Evolutionary conservation across 2,113 vertebrate genomes (phyloP), one percentile per base, ranked within the genome.

Genomic region (Channa argus): DNA sequence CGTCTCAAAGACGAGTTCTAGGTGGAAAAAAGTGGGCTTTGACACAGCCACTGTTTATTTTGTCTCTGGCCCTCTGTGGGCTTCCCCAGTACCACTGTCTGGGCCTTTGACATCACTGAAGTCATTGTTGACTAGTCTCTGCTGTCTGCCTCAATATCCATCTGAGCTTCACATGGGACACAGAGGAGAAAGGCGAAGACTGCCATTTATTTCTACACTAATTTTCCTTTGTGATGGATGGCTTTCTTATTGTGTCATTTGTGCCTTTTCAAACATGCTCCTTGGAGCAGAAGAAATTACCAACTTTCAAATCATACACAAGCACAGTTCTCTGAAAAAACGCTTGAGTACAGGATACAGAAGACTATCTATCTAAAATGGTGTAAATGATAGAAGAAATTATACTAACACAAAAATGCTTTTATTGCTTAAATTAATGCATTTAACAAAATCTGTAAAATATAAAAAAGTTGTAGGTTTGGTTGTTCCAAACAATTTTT

Each of bases 141-240:
- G 69, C 85, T 56, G 85, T 91, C 89, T 84, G 80, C 89, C 87
- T 84, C 80, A 62, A 88, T 89, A 85, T 86, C 89, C 77, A 80
- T 85, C 84, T 0, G 12, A 78, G 87, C 88, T 86, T 89, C 86
- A 85, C 87, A 82, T 53, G 70, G 83, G 91, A 89, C 69, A 45
- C 58, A 68, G 72, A 83, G n/a, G 63, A 71, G 78, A 76, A 77
- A 83, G 41, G 79, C 69, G 86, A 64, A 81, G 69, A 59, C 85
- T 65, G 84, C 84, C 85, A 89, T 92, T 94, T 93, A 94, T 93
- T 92, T 86, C 89, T 92, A 86, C 92, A 86, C 92, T 92, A 89
- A 93, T 93, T 94, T 93, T 92, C 84, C 88, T 91, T 93, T 92
- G 89, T 94, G 92, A 94, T 94, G 89, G 91, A 94, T 94, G 91